Percentiles rank a stretch among this genome's conserved stretches.
Conservation (phyloP, 2,797 vertebrate genomes). For the Melanotaenia trifasciata region DNA sequence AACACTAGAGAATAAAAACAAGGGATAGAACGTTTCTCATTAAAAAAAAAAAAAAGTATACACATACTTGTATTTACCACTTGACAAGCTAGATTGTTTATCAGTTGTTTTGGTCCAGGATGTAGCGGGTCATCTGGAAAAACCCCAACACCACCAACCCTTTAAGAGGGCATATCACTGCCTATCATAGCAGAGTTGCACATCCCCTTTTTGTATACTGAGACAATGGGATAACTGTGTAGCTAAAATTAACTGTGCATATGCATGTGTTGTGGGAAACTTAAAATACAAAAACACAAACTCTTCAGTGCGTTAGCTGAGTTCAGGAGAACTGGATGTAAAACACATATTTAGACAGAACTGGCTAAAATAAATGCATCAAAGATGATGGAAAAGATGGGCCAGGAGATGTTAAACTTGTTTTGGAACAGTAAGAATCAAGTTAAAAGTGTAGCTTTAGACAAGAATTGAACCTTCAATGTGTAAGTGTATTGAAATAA, state of each 20-base stretch:
- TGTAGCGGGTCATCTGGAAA: too few relatives aligned
- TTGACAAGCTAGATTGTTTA: not conserved
- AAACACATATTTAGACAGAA: conserved; percentile 52
- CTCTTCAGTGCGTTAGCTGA: conserved; percentile 31
- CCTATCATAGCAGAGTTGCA: not conserved
- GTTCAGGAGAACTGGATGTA: conserved; percentile 60
- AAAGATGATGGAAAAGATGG: conserved; percentile 6
- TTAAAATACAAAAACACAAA: conserved; percentile 17
- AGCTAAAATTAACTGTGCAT: not conserved
- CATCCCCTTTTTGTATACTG: not conserved
- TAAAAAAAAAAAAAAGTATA: not conserved
- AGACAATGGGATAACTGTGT: not conserved
- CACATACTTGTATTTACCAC: not conserved
- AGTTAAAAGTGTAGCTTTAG: not conserved
- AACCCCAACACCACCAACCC: too few relatives aligned
- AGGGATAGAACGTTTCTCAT: not conserved
- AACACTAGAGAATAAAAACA: not conserved
- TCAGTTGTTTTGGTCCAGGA: too few relatives aligned
- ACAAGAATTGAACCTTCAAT: not conserved
- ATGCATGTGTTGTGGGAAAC: conserved; percentile 19
- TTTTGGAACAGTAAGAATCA: conserved; percentile 8
- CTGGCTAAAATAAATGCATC: conserved; percentile 32
- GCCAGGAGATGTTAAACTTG: conserved; percentile 1
- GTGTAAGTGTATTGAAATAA: not conserved
- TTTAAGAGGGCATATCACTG: too few relatives aligned